Conservation (phyloP, 2,888 invertebrate species). For the Drosophila limbata region DNA sequence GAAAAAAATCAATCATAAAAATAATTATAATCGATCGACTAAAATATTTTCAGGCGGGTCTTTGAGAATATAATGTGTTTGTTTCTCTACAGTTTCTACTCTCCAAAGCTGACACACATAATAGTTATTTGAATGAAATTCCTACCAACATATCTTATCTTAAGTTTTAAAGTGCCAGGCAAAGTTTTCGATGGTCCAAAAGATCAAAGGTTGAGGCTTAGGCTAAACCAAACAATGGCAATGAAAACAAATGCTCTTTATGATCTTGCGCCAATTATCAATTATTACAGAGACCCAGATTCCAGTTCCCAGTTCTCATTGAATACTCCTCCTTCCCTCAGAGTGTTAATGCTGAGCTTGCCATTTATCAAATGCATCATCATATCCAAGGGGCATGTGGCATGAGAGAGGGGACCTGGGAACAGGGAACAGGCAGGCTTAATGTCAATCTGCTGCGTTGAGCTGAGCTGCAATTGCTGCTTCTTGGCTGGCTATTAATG, state of each 20-base stretch:
- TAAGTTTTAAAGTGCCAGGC: slow-evolving; percentile 13
- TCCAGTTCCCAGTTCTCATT: slow-evolving; percentile 16
- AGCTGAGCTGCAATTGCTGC: slow-evolving; percentile 50
- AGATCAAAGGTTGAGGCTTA: slow-evolving; percentile 3
- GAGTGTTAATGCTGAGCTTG: slow-evolving; percentile 55
- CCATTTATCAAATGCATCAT: slow-evolving; percentile 60
- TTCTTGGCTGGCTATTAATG: slow-evolving; percentile 69
- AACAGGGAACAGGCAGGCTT: slow-evolving; percentile 46
- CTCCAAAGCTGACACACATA: too few species aligned
- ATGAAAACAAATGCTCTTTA: slow-evolving; percentile 30
- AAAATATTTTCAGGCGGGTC: background rate
- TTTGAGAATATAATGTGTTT: background rate
- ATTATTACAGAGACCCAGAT: slow-evolving; percentile 37
- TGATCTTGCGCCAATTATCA: slow-evolving; percentile 41
- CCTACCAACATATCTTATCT: slow-evolving; percentile 1
- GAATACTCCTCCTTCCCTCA: background rate
- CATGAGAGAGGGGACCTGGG: background rate
- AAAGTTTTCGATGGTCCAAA: background rate
- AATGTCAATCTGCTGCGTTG: slow-evolving; percentile 69
- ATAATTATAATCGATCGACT: background rate
- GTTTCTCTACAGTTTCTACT: background rate
- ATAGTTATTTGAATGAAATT: background rate
- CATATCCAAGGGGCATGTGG: slow-evolving; percentile 44
- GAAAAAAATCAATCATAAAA: too few species aligned
- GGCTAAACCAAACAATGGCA: slow-evolving; percentile 11